Base-by-base conservation (phyloP, 2,113 vertebrate species). In the Hydrolagus affinis region DNA sequence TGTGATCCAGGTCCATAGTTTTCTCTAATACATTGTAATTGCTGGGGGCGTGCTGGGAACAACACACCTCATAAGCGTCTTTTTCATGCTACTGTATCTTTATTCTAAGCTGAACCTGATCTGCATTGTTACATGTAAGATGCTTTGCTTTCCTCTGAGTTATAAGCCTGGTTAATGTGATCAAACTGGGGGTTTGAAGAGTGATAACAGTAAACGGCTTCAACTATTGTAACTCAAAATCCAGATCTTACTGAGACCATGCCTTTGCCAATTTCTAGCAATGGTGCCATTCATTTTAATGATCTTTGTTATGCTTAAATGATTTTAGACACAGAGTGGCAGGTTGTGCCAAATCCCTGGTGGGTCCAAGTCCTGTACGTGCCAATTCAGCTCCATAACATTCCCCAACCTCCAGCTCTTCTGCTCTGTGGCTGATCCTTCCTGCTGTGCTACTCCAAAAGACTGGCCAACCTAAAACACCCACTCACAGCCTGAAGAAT, bases 241-340 rank as follows among this genome's bases (percentile, higher is more conserved):
- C 19, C 60, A 83, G 32, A 68, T 19, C 25, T 66, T 19, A 21
- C 77, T 21, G 15, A 56, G 57, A 7, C 17, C 7, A 14, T 11
- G 62, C 60, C 25, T 83, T 66, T 83, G 62, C 60, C 60, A 64
- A 83, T 66, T 66, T 83, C 23, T 32, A 66, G 78, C 78, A 68
- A 83, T 66, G 25, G 59, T 80, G 77, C 59, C 23, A 57, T 80
- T 23, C 60, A 62, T 28, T 66, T 83, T 83, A 83, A 83, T n/a
- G 28, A 83, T 83, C 60, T 66, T 83, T 83, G 78, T 66, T 83
- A 66, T 28, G 62, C 62, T 83, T 83, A 83, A 83, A 66, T 66
- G 78, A 83, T 66, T 83, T 83, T 66, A 32, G 78, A 68, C 78
- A 83, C 60, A 83, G 32, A 83, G 66, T 60, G 19, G 28, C 1